These are phyloP conservation scores for Halcyon badia DNA, from an alignment of 2,797 vertebrate species.

Conservation along the genomic window DNA sequence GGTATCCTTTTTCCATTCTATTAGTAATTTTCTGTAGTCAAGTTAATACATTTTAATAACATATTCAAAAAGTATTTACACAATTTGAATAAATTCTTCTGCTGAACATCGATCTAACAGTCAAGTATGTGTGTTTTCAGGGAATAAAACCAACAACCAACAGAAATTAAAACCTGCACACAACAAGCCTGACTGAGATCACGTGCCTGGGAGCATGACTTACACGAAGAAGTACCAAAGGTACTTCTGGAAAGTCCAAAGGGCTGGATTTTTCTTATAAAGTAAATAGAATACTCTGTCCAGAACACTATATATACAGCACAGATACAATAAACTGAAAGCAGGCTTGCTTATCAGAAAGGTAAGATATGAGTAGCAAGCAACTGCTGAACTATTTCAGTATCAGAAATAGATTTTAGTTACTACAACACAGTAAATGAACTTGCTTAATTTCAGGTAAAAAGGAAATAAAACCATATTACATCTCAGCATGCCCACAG, in stretches of 20 bases:
- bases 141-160: not conserved
- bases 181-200: not conserved
- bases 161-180: rapidly evolving
- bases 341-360: not conserved
- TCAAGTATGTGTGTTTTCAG: not conserved
- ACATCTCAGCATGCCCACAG: not conserved
- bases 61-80: not conserved
- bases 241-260: not conserved
- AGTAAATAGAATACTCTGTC: not conserved
- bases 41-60: not conserved
- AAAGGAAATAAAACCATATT: not conserved
- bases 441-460: not conserved
- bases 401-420: not conserved
- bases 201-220: not conserved
- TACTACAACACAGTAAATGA: not conserved
- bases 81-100: not conserved
- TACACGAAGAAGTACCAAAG: not conserved
- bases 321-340: not conserved
- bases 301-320: not conserved
- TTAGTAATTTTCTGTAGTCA: not conserved
- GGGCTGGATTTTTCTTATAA: not conserved
- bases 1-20: not conserved
- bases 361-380: not conserved
- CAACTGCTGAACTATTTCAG: not conserved
- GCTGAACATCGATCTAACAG: not conserved